These are phyloP conservation scores for Neostethus bicornis DNA, from an alignment of 2,797 vertebrate species.

Conservation along the genomic window DNA sequence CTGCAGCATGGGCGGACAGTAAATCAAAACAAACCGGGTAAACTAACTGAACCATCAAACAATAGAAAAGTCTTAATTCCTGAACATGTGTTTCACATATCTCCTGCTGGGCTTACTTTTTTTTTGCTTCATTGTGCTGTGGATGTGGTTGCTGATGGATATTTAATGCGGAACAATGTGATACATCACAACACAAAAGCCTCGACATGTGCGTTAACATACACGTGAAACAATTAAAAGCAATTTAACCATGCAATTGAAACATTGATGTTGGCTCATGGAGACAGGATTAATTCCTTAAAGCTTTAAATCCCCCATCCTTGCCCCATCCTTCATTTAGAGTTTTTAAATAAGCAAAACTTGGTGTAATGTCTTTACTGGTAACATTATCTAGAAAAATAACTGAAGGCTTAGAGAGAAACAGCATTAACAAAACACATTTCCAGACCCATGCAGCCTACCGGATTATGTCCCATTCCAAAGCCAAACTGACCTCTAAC, in stretches of 20 bases:
- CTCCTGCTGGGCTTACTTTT: conserved; percentile 11
- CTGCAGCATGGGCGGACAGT: conserved; percentile 44
- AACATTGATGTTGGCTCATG: conserved; percentile 14
- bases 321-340: conserved; percentile 12
- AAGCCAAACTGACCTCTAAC: conserved; percentile 68
- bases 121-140: conserved; percentile 26
- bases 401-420: conserved; percentile 5
- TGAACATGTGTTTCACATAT: conserved; percentile 47
- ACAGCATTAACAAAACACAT: conserved; percentile 10
- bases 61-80: conserved; percentile 6
- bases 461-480: conserved; percentile 52
- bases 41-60: conserved; percentile 43
- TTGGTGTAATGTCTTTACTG: conserved; percentile 9
- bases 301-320: conserved; percentile 14
- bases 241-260: conserved; percentile 14
- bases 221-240: conserved; percentile 44
- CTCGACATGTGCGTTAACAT: conserved; percentile 33
- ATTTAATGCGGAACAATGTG: conserved; percentile 62
- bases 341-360: conserved; percentile 38
- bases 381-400: conserved; percentile 20
- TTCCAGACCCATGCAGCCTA: conserved; percentile 6
- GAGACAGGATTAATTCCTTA: conserved; percentile 18
- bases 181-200: conserved; percentile 32
- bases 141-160: conserved; percentile 50
- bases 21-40: conserved; percentile 61